Evolutionary conservation across 2,113 vertebrate species (phyloP), one percentile per base, ranked within the genome.

Genomic region (Speoplatyrhinus poulsoni): DNA sequence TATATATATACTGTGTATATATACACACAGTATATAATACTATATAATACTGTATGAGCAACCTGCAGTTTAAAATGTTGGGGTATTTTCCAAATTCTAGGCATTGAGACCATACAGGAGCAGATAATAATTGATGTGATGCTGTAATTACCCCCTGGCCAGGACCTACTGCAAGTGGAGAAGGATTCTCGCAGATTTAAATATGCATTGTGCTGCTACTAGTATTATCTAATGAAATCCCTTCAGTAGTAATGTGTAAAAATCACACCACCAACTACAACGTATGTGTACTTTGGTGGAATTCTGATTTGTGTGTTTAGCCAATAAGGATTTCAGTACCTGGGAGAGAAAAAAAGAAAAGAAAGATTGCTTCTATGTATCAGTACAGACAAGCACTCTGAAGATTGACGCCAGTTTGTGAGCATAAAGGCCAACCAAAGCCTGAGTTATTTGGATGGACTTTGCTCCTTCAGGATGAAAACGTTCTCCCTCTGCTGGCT

Each of bases 341-440:
- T 52, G 36, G 11, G 56, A 77, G 64, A 46, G 19, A 36, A 69
- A 62, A 77, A 75, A 68, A 61, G n/a, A n/a, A n/a, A n/a, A 62
- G 33, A 62, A 59, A 60, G 73, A 85, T 88, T 89, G 84, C 65
- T 66, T 62, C 81, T 86, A 90, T 88, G 82, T 75, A 81, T 89
- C 87, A 89, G 56, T 60, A 69, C 64, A 80, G 79, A 85, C 69
- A 59, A 60, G 65, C 56, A 56, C 67, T 82, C 69, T 32, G 70
- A 73, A 79, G 89, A 81, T 81, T 70, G 65, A 83, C 85, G 81
- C 61, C 52, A 63, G 61, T 49, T 54, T 75, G 69, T 62, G 69
- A 84, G 67, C 75, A 60, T 54, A 36, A 36, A 76, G 57, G 62
- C 69, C 66, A 26, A 33, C 46, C 67, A 19, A 19, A 36, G 47